Conservation (phyloP, 1,140 invertebrate genomes). For the Drosophila ironensis region DNA sequence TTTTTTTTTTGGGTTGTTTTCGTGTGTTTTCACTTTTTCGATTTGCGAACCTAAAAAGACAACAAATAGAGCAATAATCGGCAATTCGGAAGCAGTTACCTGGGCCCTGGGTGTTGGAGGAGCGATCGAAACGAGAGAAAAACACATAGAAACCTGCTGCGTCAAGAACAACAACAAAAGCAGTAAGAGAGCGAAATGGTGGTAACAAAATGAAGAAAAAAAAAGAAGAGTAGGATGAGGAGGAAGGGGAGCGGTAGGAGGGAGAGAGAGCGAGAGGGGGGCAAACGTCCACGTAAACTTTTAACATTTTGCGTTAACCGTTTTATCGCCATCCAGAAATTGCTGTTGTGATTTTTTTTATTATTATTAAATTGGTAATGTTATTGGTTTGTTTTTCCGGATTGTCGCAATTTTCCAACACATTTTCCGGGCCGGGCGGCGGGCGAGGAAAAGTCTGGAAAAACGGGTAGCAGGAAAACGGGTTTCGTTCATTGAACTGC, state of each 20-base stretch:
- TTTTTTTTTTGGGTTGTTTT: slow-evolving; percentile 23
- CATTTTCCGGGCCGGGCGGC: background rate
- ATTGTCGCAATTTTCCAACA: background rate
- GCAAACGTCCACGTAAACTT: slow-evolving; percentile 77
- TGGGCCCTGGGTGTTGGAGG: background rate
- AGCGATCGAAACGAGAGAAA: slow-evolving; percentile 9
- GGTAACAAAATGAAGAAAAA: slow-evolving; percentile 54
- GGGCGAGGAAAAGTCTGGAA: background rate
- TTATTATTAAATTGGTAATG: background rate
- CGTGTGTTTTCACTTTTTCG: slow-evolving; percentile 66
- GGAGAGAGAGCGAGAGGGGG: background rate
- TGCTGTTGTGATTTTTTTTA: slow-evolving; percentile 4
- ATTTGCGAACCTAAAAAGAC: slow-evolving; percentile 14
- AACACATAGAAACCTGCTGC: slow-evolving; percentile 53
- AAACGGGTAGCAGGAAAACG: slow-evolving; percentile 28
- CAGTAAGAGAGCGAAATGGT: slow-evolving; percentile 48
- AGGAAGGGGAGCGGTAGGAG: background rate
- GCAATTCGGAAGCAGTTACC: background rate
- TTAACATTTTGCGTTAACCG: slow-evolving; percentile 64
- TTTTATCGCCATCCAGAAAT: slow-evolving; percentile 21
- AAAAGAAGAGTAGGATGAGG: slow-evolving; percentile 11
- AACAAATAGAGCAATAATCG: slow-evolving; percentile 4
- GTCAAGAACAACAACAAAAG: slow-evolving; percentile 46
- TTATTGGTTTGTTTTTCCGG: slow-evolving; percentile 14
- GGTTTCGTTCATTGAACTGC: slow-evolving; percentile 35